These are phyloP conservation scores for Hydrochoerus hydrochaeris DNA, from an alignment of 2,113 vertebrate species.

Conservation along the genomic window DNA sequence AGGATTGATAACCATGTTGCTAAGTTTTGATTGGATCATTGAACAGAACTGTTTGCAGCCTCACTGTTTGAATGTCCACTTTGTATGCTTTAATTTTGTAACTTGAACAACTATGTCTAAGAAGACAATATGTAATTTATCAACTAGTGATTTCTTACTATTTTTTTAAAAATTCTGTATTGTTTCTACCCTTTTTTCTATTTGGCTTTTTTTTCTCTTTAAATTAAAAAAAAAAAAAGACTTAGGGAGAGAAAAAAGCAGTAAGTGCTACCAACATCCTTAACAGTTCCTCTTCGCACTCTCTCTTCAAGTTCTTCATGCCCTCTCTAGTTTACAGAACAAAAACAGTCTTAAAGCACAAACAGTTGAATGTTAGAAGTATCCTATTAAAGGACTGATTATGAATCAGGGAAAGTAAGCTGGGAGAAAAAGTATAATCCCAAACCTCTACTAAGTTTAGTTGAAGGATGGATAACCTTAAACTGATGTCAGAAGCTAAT, in stretches of 20 bases:
- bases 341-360: neutral
- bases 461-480: slow-evolving; percentile 31
- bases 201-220: too few species aligned
- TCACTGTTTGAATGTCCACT: too few species aligned
- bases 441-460: slow-evolving; percentile 13
- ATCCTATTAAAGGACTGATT: neutral
- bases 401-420: neutral
- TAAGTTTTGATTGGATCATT: too few species aligned
- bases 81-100: too few species aligned
- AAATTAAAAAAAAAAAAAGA: neutral
- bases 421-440: neutral
- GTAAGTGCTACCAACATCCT: neutral
- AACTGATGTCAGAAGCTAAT: slow-evolving; percentile 49
- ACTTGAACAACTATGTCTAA: too few species aligned
- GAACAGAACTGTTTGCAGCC: too few species aligned
- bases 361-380: neutral
- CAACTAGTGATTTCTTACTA: too few species aligned
- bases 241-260: neutral
- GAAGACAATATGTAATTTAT: too few species aligned
- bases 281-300: neutral
- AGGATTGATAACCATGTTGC: too few species aligned
- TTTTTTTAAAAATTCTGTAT: too few species aligned
- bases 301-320: neutral
- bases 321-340: neutral
- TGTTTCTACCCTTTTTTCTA: too few species aligned